Evolutionary conservation across 92 coral and sea anemone genomes (phyloP).

Genomic region (Umimayanthus kanabou): DNA sequence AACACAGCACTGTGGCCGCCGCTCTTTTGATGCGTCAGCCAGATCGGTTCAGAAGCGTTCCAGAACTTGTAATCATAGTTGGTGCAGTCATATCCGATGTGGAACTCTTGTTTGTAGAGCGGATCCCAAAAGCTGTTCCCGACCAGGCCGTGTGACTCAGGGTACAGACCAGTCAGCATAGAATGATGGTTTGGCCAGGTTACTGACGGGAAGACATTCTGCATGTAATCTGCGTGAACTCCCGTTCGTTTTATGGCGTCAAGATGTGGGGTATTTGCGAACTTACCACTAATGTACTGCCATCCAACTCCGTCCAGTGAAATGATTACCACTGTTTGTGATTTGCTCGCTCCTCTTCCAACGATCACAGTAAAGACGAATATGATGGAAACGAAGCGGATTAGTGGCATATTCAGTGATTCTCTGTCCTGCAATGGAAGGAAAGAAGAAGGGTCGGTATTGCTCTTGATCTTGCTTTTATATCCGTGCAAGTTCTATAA

Average conservation of each 20-base stretch:
- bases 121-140: slow-evolving; percentile 91
- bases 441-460: too few relatives aligned
- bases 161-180: slow-evolving; percentile 81
- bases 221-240: slow-evolving; percentile 76
- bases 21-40: slow-evolving; percentile 86
- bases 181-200: slow-evolving; percentile 97
- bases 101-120: slow-evolving; percentile 70
- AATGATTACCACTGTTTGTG: slow-evolving; percentile 61
- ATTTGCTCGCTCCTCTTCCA: background rate
- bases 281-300: slow-evolving; percentile 72
- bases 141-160: slow-evolving; percentile 89
- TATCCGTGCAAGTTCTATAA: too few relatives aligned
- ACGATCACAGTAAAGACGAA: background rate
- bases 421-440: too few relatives aligned
- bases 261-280: slow-evolving; percentile 76
- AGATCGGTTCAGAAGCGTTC: slow-evolving; percentile 82
- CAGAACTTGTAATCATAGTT: slow-evolving; percentile 93
- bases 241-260: slow-evolving; percentile 69
- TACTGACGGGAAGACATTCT: slow-evolving; percentile 77
- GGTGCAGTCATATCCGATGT: slow-evolving; percentile 76
- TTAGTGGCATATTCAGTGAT: too few relatives aligned
- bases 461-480: too few relatives aligned
- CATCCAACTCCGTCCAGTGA: slow-evolving; percentile 96
- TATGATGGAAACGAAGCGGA: background rate
- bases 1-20: slow-evolving; percentile 85